phyloP scores from a whole-genome alignment of 2,797 vertebrate genomes.

The Lateolabrax maculatus region DNA sequence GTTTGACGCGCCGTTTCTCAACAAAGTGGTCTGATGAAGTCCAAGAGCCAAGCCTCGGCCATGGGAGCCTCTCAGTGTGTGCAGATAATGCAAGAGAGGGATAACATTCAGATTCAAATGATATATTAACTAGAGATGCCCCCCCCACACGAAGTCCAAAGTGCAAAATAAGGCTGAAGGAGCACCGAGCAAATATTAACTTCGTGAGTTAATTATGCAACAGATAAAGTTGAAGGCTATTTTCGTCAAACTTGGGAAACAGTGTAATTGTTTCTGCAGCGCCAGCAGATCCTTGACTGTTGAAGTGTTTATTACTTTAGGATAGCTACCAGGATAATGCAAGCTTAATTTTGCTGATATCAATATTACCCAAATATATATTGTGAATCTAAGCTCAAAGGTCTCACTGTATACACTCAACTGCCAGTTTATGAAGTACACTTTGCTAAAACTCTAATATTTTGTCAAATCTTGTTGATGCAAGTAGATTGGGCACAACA shows the following conservation, averaged over 20 bases:
- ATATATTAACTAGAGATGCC: slow-evolving; percentile 20
- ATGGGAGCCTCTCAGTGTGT: no score
- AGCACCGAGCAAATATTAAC: slow-evolving; percentile 55
- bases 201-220: slow-evolving; percentile 12
- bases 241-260: neutral
- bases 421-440: neutral
- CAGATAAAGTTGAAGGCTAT: slow-evolving; percentile 17
- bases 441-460: neutral
- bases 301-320: neutral
- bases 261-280: neutral
- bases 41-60: no score
- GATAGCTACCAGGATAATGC: neutral
- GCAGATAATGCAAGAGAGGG: no score
- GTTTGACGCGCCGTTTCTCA: no score
- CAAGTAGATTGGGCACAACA: neutral
- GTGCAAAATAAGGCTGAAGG: slow-evolving; percentile 24
- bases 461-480: neutral
- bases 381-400: neutral
- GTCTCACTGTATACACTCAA: neutral
- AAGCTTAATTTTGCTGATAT: neutral
- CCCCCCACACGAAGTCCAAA: slow-evolving; percentile 46
- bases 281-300: slow-evolving; percentile 12
- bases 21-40: no score
- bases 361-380: neutral
- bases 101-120: fast-evolving